These are phyloP conservation scores for Seriola quinqueradiata DNA, from an alignment of 2,113 vertebrate species.

Conservation along the genomic window DNA sequence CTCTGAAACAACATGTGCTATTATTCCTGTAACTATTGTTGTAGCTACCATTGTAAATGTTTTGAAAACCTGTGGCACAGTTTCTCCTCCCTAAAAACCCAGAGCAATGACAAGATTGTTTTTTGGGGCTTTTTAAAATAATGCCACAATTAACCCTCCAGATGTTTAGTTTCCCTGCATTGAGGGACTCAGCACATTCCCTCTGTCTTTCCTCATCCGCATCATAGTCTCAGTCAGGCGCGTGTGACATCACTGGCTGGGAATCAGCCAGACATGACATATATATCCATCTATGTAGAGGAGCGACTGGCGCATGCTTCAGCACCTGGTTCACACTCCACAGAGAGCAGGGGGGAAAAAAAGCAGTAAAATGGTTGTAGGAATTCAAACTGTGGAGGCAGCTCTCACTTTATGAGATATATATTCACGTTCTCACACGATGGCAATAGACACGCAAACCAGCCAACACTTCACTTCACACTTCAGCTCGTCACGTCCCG, in stretches of 20 bases:
- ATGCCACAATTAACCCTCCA: neutral
- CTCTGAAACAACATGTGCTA: slow-evolving; percentile 19
- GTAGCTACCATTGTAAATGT: neutral
- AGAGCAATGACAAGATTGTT: neutral
- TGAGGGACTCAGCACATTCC: slow-evolving; percentile 39
- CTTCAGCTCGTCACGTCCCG: neutral
- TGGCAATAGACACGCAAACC: neutral
- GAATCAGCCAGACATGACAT: slow-evolving; percentile 49
- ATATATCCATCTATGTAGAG: neutral
- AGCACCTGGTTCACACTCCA: slow-evolving; percentile 13
- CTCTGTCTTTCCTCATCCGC: slow-evolving; percentile 27
- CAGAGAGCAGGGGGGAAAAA: neutral
- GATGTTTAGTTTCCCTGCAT: neutral
- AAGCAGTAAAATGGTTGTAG: neutral
- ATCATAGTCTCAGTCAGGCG: slow-evolving; percentile 38
- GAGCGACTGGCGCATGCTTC: neutral
- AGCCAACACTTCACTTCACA: slow-evolving; percentile 2
- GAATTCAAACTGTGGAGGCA: neutral
- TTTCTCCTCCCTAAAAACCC: neutral
- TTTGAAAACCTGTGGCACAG: neutral
- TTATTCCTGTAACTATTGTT: neutral
- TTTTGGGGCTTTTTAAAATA: slow-evolving; percentile 2
- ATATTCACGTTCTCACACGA: slow-evolving; percentile 3
- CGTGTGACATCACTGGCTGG: slow-evolving; percentile 61
- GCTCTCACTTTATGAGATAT: neutral